phyloP scores from a whole-genome alignment of 1,140 invertebrate genomes.

The Caenorhabditis remanei region DNA sequence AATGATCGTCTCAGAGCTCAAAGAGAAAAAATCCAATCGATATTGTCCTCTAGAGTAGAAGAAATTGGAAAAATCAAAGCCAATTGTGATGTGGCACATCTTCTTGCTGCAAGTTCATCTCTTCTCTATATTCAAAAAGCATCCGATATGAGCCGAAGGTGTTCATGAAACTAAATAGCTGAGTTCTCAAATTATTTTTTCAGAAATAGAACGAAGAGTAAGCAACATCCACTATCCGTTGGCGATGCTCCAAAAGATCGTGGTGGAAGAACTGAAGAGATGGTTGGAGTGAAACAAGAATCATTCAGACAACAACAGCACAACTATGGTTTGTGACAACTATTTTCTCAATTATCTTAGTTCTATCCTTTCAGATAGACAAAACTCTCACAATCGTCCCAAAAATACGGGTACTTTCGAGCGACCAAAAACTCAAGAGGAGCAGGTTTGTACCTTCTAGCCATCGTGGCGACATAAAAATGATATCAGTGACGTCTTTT shows the following conservation, averaged over 20 bases:
- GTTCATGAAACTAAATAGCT: neutral
- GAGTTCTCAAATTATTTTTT: neutral
- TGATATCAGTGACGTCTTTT: neutral
- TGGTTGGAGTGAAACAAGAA: constrained; percentile 50
- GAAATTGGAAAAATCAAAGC: constrained; percentile 23
- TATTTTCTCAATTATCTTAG: neutral
- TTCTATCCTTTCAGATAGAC: neutral
- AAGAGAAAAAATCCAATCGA: constrained; percentile 33
- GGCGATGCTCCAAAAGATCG: constrained; percentile 38
- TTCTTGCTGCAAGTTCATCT: constrained; percentile 27
- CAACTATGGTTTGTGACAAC: neutral
- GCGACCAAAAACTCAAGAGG: constrained; percentile 23
- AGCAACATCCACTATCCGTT: constrained; percentile 24
- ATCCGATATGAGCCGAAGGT: neutral
- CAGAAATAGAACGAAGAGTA: constrained; percentile 14
- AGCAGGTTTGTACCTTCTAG: constrained; percentile 32
- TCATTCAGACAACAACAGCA: constrained; percentile 12
- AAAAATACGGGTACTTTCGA: constrained; percentile 12
- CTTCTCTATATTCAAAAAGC: constrained; percentile 40
- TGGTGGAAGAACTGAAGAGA: constrained; percentile 52
- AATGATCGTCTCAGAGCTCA: constrained; percentile 13
- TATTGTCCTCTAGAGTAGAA: neutral
- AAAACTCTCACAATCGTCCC: neutral
- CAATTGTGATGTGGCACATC: neutral
- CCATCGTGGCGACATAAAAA: constrained; percentile 9